These are phyloP conservation scores for Channa maculata DNA, from an alignment of 2,113 vertebrate species.

Conservation along the genomic window DNA sequence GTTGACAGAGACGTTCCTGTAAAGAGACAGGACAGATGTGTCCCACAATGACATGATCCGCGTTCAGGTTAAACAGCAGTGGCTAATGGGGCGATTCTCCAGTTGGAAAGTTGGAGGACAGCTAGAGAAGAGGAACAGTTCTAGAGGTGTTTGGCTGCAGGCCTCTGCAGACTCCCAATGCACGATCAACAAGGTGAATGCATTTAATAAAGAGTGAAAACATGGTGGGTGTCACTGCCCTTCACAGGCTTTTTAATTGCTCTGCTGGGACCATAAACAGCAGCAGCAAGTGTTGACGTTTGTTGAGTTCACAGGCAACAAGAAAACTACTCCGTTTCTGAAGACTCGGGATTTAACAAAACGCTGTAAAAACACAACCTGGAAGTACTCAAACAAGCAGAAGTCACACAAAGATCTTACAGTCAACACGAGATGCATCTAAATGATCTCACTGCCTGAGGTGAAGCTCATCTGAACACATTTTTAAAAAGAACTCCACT, in stretches of 20 bases:
- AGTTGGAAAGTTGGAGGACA: too few relatives aligned
- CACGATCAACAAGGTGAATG: constrained; percentile 46
- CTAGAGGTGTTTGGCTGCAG: constrained; percentile 1
- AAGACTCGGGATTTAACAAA: too few relatives aligned
- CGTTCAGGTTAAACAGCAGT: not conserved
- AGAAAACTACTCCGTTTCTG: not conserved
- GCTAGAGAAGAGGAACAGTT: not conserved
- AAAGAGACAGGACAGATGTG: not conserved
- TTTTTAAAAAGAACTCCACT: too few relatives aligned
- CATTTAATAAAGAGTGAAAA: constrained; percentile 28
- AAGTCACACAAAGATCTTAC: too few relatives aligned
- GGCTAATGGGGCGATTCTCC: not conserved
- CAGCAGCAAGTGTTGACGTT: not conserved
- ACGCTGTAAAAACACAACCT: too few relatives aligned
- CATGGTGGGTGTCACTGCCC: not conserved
- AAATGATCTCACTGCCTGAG: too few relatives aligned
- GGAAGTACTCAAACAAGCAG: too few relatives aligned
- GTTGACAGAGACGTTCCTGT: not conserved
- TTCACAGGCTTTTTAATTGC: constrained; percentile 4
- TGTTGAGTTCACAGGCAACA: constrained; percentile 2
- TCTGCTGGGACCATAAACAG: constrained; percentile 12
- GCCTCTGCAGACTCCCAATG: not conserved
- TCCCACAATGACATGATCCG: not conserved
- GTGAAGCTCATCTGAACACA: too few relatives aligned
- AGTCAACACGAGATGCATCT: too few relatives aligned